phyloP scores from a whole-genome alignment of 35 echinoderm and acorn worm genomes.

The Heliocidaris erythrogramma region DNA sequence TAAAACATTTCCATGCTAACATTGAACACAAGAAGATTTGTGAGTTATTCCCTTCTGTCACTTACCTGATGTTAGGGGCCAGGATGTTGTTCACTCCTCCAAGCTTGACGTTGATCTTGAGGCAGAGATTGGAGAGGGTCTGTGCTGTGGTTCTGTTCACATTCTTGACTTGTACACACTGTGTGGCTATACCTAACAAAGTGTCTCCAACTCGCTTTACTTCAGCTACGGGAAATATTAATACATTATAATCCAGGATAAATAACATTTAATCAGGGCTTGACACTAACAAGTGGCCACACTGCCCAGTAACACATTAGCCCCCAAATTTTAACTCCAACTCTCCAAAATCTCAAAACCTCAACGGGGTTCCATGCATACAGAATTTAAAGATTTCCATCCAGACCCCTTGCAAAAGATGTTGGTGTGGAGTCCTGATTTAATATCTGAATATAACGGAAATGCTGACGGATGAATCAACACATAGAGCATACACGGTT shows the following conservation, averaged over 20 bases:
- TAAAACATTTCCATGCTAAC: background rate
- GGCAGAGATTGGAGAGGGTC: conserved; percentile 98
- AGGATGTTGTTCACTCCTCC: conserved; percentile 98
- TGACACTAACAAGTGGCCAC: no score
- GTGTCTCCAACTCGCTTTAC: conserved; percentile 98
- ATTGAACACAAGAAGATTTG: background rate
- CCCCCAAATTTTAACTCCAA: no score
- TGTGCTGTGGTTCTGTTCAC: conserved; percentile 98
- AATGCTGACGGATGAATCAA: no score
- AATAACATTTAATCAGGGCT: no score
- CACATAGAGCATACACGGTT: no score
- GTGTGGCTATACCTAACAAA: conserved; percentile 90
- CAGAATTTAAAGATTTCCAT: no score
- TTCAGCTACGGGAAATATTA: conserved; percentile 70
- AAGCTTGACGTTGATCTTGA: conserved; percentile 97
- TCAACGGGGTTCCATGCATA: no score
- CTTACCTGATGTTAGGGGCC: conserved; percentile 83
- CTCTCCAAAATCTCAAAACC: no score
- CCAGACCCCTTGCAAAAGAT: no score
- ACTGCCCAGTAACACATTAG: no score
- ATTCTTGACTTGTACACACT: conserved; percentile 99
- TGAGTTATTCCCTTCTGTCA: background rate
- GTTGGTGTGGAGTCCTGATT: no score
- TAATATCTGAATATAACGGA: no score
- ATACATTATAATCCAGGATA: background rate